Conservation (phyloP, 2,113 vertebrate genomes). For the Saccopteryx bilineata region DNA sequence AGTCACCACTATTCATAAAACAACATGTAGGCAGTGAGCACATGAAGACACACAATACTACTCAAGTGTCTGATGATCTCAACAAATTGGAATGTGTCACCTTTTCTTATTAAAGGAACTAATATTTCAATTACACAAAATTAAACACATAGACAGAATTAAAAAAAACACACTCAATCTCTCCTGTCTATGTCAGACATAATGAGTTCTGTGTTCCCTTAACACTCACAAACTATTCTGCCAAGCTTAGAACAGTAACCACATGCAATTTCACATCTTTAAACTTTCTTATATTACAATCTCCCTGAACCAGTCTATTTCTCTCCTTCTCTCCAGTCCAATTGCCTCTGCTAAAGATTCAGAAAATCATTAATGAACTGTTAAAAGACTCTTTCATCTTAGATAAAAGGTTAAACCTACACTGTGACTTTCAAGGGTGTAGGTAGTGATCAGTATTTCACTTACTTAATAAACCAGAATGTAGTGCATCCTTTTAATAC, state of each 20-base stretch:
- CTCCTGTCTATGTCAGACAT: not conserved
- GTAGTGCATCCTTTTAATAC: conserved; percentile 7
- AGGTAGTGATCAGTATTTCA: not conserved
- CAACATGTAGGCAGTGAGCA: not conserved
- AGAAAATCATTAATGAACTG: conserved; percentile 58
- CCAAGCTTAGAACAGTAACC: conserved; percentile 9
- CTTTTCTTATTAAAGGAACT: not conserved
- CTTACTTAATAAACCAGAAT: not conserved
- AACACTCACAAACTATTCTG: not conserved
- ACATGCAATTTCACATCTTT: not conserved
- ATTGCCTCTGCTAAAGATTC: conserved; percentile 21
- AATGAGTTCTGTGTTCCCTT: not conserved
- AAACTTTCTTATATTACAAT: not conserved
- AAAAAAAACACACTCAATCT: not conserved
- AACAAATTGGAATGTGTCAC: conserved; percentile 1
- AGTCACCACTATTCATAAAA: not conserved
- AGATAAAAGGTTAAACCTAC: not conserved
- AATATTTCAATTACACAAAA: conserved; percentile 33
- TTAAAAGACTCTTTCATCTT: conserved; percentile 29
- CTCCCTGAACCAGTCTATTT: not conserved
- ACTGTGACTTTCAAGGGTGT: not conserved
- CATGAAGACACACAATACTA: not conserved
- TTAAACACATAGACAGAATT: not conserved
- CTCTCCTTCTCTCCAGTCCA: not conserved
- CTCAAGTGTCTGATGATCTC: not conserved